A percentile compares a stretch with the other conserved stretches of the same genome.
These are phyloP conservation scores for Microtus oregoni DNA, from an alignment of 2,113 vertebrate genomes.

Conservation along the genomic window DNA sequence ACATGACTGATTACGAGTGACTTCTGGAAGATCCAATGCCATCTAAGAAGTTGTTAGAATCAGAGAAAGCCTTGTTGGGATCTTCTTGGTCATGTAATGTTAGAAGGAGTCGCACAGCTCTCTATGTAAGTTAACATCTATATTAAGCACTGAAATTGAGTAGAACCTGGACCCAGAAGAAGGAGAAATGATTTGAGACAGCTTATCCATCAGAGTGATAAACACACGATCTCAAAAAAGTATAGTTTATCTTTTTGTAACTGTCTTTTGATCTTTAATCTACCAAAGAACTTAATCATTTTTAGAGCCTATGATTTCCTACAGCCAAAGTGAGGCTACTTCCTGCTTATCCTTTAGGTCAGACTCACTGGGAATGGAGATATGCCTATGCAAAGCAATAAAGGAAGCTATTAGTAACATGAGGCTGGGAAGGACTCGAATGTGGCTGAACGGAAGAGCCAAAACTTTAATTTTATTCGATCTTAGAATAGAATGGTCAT, in stretches of 20 bases:
- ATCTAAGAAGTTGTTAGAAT: background rate
- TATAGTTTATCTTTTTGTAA: background rate
- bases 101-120: background rate
- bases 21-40: background rate
- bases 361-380: background rate
- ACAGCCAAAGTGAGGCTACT: background rate
- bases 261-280: background rate
- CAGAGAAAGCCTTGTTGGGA: background rate
- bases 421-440: background rate
- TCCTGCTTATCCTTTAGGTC: background rate
- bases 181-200: slow-evolving; percentile 27
- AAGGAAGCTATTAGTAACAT: background rate
- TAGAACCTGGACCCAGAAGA: background rate
- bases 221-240: background rate
- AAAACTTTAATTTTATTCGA: background rate
- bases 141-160: slow-evolving; percentile 3
- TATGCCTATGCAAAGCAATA: background rate
- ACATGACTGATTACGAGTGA: background rate
- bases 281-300: background rate
- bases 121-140: slow-evolving; percentile 35
- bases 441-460: background rate
- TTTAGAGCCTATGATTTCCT: background rate
- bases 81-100: background rate
- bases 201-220: background rate
- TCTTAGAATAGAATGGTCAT: background rate